Conservation (phyloP, 2,888 invertebrate species). For the Polydrusus pterygomalis region DNA sequence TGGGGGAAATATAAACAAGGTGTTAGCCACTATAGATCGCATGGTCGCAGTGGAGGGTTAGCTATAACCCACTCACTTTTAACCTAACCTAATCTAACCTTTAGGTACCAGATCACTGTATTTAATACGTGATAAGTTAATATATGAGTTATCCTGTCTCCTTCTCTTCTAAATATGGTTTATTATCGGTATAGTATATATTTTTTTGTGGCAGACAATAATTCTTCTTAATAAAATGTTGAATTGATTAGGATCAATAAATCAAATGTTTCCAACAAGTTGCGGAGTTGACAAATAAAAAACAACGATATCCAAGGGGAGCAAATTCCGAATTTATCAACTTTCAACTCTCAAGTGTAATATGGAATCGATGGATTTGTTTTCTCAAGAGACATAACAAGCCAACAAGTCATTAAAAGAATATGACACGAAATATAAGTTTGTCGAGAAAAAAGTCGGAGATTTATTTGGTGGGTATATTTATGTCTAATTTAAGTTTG, state of each 20-base stretch:
- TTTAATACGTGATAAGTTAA: too few relatives aligned
- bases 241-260: neutral
- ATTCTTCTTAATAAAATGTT: neutral
- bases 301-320: slow-evolving; percentile 1
- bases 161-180: too few relatives aligned
- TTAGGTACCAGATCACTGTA: too few relatives aligned
- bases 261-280: neutral
- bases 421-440: slow-evolving; percentile 12
- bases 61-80: too few relatives aligned
- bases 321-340: slow-evolving; percentile 12
- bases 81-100: too few relatives aligned
- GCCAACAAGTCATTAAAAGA: slow-evolving; percentile 22
- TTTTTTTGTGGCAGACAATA: neutral
- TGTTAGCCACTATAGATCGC: too few relatives aligned
- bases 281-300: neutral
- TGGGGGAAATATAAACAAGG: too few relatives aligned
- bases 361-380: slow-evolving; percentile 4
- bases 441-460: neutral
- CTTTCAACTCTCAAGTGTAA: neutral
- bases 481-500: neutral
- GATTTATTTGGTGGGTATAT: neutral
- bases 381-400: neutral
- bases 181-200: too few relatives aligned
- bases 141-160: too few relatives aligned
- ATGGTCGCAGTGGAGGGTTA: too few relatives aligned